Base-by-base conservation (phyloP, 1,140 invertebrate species). In the Lithobius niger region DNA sequence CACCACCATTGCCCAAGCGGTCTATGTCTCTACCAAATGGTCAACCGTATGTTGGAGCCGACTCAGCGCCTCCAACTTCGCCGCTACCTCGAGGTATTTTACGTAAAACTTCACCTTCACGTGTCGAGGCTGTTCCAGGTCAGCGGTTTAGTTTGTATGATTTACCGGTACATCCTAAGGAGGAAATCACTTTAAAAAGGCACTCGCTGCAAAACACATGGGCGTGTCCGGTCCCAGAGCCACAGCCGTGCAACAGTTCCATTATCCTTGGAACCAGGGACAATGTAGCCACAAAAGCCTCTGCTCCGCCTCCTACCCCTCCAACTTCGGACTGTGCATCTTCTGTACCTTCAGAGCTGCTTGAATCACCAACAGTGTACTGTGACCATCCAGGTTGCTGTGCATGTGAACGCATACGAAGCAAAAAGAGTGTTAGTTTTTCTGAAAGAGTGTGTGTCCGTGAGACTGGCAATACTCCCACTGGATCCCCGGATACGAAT, bases 51-150 rank as follows among this genome's bases (percentile, higher is more conserved):
- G n/a, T n/a, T n/a, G n/a, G n/a, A n/a, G n/a, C 51, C 36, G 56
- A 57, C 16, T 27, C 57, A 28, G 79, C 78, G 64, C 67, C 75
- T 22, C 81, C 81, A 2, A 73, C 81, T 60, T 82, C 82, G 31
- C 82, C 82, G 3, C 67, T 84, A 56, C 82, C 82, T 3, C 77
- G 79, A 60, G 79, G 82, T 60, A 86, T 85, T 66, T 72, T 83
- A 50, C 70, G 81, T 27, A 57, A 50, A 19, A 22, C 48, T 26
- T 50, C 48, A 6, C 48, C 48, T 16, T 50, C 48, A 10, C 48
- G 24, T 24, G 4, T 26, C 3, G 24, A 3, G 4, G 22, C 13
- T n/a, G 3, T 27, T 6, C 10, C 10, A 13, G 3, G 3, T 4
- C 6, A 25, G 24, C 21, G 48, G 25, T 45, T 10, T 13, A 45